A percentile compares a stretch with the other conserved stretches of the same genome.
Conservation (phyloP, 2,113 vertebrate species). For the Rhinoptilus africanus region DNA sequence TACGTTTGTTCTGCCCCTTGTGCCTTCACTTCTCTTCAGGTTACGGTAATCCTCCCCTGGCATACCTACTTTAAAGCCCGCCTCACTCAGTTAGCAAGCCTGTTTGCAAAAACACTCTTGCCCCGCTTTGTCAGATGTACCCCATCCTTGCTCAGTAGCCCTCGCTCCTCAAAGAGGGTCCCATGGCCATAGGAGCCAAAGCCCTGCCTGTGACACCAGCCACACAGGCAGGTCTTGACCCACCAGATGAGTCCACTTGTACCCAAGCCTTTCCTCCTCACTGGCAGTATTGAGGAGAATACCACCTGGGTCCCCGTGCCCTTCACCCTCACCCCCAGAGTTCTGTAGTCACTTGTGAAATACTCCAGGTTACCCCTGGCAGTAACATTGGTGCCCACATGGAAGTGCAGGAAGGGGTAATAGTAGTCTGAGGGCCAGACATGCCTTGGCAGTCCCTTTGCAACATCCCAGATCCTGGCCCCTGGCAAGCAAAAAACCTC, state of each 20-base stretch:
- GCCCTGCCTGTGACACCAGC: neutral
- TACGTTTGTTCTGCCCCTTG: neutral
- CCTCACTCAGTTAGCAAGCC: neutral
- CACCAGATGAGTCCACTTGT: neutral
- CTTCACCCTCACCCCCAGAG: neutral
- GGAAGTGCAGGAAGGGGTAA: neutral
- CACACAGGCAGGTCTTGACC: neutral
- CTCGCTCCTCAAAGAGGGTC: neutral
- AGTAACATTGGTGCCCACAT: neutral
- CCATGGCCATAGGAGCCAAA: neutral
- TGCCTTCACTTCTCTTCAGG: neutral
- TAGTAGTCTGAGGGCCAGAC: neutral
- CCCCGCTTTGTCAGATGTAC: neutral
- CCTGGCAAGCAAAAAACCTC: neutral
- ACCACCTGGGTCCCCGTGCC: neutral
- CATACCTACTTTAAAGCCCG: neutral
- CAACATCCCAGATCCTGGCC: neutral
- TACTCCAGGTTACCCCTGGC: neutral
- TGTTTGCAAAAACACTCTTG: neutral
- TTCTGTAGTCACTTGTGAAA: neutral
- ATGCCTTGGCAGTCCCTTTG: neutral
- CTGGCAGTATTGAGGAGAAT: neutral
- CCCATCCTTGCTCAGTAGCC: neutral
- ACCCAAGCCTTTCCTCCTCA: neutral
- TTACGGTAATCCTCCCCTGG: neutral